phyloP scores from a whole-genome alignment of 2,113 vertebrate species.

The Odocoileus virginianus region DNA sequence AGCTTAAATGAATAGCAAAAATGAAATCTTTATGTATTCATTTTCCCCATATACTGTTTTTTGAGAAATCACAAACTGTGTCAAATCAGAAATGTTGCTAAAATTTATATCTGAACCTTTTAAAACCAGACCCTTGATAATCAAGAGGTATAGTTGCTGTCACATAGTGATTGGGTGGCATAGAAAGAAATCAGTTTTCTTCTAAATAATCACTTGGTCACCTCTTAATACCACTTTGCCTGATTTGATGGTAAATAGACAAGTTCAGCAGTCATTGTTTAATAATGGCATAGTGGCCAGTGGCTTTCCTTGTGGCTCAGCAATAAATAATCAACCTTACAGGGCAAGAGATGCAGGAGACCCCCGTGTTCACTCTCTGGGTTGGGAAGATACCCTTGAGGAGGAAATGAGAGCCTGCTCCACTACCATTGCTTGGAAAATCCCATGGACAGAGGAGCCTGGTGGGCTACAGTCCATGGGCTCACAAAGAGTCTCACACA shows the following conservation, averaged over 20 bases:
- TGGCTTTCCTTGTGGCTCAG: not conserved
- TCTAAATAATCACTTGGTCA: not conserved
- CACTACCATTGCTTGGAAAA: not conserved
- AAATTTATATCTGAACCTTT: not conserved
- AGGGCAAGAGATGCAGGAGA: not conserved
- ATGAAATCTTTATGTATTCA: not conserved
- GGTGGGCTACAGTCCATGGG: not conserved
- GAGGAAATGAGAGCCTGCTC: not conserved
- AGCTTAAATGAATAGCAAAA: not conserved
- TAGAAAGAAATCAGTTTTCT: not conserved
- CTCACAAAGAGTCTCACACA: not conserved
- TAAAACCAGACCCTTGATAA: not conserved
- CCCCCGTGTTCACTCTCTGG: fast-evolving
- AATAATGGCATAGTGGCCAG: not conserved
- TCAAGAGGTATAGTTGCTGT: not conserved
- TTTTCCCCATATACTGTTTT: not conserved
- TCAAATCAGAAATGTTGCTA: not conserved
- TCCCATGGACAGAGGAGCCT: not conserved
- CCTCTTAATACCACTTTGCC: not conserved
- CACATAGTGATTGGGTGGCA: not conserved
- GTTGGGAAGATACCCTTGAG: not conserved
- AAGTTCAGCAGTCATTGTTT: not conserved
- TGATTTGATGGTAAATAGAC: not conserved
- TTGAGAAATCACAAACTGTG: not conserved
- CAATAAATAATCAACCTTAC: not conserved